Base-by-base conservation (phyloP, 2,888 invertebrate genomes). In the Spodoptera exigua region DNA sequence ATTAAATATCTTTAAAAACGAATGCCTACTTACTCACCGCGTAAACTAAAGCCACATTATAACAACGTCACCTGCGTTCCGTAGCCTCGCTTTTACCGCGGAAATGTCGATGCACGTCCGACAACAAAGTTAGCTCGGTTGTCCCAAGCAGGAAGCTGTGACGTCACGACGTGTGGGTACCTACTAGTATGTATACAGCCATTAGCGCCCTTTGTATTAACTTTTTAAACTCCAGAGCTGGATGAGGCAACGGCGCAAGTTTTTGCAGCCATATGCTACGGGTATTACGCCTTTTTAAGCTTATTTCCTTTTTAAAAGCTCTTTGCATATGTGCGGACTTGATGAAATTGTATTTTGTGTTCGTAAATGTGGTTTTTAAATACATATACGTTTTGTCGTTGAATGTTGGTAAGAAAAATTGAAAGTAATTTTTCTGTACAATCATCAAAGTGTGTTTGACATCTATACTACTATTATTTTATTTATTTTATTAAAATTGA, bases 101-200 rank as follows among this genome's bases (percentile, higher is more conserved):
- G 67, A 75, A 74, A 74, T 44, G 72, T 71, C 72, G 64, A 64
- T 65, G 47, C 57, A 62, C 61, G 58, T 74, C 58, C 57, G 46
- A 71, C 76, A 67, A 77, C 71, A 65, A 75, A 78, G 75, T 75
- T 78, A 70, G 36, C 47, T 43, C 40, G 41, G 77, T 52, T 70
- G 61, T 75, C 61, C 36, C 52, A 49, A 54, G 40, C 78, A 64
- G 75, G 78, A 78, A 71, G 55, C 55, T 51, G 47, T 58, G 72
- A 75, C 76, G 76, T 60, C 67, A 47, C 17, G 17, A 18, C 17
- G 34, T 53, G 37, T 16, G 55, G 36, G 63, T 56, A 51, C 47
- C 44, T 61, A 21, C 34, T 11, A 55, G 69, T 61, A 44, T 72
- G 44, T 55, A 27, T 35, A 35, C 12, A 18, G 16, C 51, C 46